Evolutionary conservation across 2,888 invertebrate genomes (phyloP), one percentile per base, ranked within the genome.

Genomic region (Nezara viridula): DNA sequence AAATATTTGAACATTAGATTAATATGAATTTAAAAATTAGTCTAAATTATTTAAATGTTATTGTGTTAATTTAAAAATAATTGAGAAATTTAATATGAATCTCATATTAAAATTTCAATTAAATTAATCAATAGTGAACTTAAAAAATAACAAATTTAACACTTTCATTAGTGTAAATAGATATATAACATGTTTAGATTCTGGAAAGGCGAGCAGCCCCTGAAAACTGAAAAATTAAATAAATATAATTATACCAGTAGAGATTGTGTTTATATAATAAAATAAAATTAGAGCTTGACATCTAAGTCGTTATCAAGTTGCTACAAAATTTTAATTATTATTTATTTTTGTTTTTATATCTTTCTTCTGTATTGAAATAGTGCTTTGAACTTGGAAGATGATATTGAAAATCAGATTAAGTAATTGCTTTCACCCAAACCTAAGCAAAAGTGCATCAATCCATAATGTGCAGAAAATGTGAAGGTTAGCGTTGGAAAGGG

Each of bases 401-500:
- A 27, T 7, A 37, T 0, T 37, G 5, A 19, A 73, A 73, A 73
- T 73, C 19, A 73, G 66, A 73, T 73, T 5, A 73, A 27, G 14
- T n/a, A 55, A n/a, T 32, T 60, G 66, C 66, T 73, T 37, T 19
- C 19, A 19, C 66, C 66, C 32, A 73, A 32, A 37, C 66, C 66
- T 21, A 73, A 37, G 66, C 21, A 73, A 32, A 73, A 73, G 66
- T 73, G 66, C 66, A 32, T 19, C 37, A 73, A 37, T 73, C 6
- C 32, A 7, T 37, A 81, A 81, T n/a, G 81, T 81, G 81, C 81
- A 81, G 86, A 50, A 49, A 37, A 55, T 32, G 40, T 40, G 55
- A 86, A 60, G 60, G 86, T 86, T 86, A 86, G 86, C 86, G 19
- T 86, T 86, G 86, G 86, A 86, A 86, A 86, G 81, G 81, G 81